Percentiles rank a stretch among this genome's conserved stretches.
Evolutionary conservation across 2,888 invertebrate genomes (phyloP).

Genomic region (Muscina levida): DNA sequence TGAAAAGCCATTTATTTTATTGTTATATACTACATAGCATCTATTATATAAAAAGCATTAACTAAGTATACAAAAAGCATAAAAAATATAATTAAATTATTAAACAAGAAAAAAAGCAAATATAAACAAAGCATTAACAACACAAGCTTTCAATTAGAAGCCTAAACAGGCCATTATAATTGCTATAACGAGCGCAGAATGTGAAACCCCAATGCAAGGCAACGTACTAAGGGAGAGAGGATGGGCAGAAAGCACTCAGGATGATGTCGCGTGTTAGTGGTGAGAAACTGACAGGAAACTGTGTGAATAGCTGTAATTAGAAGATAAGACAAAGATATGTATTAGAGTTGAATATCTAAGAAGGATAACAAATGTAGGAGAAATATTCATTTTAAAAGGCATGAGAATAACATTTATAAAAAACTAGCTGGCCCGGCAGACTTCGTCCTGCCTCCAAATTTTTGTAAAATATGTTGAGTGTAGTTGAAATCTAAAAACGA

Average conservation of each 20-base stretch:
- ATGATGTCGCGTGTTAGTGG: not conserved
- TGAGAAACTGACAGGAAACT: not conserved
- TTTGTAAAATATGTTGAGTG: too few relatives aligned
- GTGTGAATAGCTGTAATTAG: slow-evolving; percentile 27
- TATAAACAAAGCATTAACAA: slow-evolving; percentile 1
- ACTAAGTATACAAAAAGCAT: too few relatives aligned
- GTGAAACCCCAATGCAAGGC: not conserved
- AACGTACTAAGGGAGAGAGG: not conserved
- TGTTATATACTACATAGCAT: slow-evolving; percentile 18
- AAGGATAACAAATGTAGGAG: too few relatives aligned
- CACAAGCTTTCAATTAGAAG: slow-evolving; percentile 9
- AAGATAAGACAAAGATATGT: slow-evolving; percentile 1
- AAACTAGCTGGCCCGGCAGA: too few relatives aligned
- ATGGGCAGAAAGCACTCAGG: not conserved
- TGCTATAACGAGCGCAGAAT: not conserved
- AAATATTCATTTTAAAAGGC: too few relatives aligned
- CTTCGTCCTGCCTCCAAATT: too few relatives aligned
- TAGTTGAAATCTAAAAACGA: too few relatives aligned
- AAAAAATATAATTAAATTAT: not conserved
- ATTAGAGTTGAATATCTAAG: not conserved
- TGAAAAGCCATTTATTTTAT: slow-evolving; percentile 46
- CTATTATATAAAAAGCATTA: not conserved
- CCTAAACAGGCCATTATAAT: not conserved
- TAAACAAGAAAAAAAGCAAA: not conserved
- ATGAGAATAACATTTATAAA: too few relatives aligned